Evolutionary conservation across 2,797 vertebrate species (phyloP).

Genomic region (Otolemur crassicaudatus): DNA sequence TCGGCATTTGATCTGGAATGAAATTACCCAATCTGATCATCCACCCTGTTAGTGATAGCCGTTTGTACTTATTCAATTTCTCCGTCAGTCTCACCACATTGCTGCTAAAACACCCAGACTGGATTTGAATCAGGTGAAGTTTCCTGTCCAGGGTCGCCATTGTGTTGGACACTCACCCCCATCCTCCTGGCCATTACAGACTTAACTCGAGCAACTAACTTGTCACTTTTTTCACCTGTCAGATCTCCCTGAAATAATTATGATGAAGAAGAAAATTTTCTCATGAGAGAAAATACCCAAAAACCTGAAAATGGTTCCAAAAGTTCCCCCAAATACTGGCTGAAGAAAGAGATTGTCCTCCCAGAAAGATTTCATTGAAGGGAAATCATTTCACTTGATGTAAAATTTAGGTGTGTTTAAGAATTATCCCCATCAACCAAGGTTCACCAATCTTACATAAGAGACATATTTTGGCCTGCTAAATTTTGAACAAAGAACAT

Average conservation of each 20-base stretch:
- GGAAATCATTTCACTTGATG: not conserved
- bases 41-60: not conserved
- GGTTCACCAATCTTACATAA: not conserved
- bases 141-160: not conserved
- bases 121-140: rapidly evolving
- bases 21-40: not conserved
- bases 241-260: not conserved
- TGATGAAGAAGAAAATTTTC: not conserved
- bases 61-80: not conserved
- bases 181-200: not conserved
- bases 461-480: not conserved
- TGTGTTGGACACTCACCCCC: not conserved
- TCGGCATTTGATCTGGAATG: not conserved
- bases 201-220: not conserved
- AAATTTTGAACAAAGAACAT: not conserved
- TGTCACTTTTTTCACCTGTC: not conserved
- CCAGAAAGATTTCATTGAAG: not conserved
- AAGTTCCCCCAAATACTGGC: not conserved
- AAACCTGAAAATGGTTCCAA: not conserved
- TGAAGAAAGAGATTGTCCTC: not conserved
- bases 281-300: not conserved
- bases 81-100: rapidly evolving
- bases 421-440: not conserved
- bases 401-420: not conserved
- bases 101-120: not conserved